Evolutionary conservation across 2,888 invertebrate species (phyloP), one percentile per base, ranked within the genome.

Genomic region (Monopis laevigella): DNA sequence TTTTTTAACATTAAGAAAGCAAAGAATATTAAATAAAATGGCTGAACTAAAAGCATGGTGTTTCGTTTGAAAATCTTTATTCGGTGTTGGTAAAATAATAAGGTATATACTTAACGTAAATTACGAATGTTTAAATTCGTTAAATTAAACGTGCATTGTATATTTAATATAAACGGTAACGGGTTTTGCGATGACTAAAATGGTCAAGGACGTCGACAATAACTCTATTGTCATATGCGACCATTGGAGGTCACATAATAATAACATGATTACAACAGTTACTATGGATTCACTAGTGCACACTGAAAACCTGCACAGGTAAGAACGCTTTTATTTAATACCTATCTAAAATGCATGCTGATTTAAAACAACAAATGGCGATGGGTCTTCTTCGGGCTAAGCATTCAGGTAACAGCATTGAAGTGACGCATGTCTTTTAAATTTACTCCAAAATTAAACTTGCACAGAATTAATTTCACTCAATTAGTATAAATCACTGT

Each of bases 391-490:
- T 49, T 53, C 51, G 61, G 52, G 51, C 59, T 56, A 50, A 53
- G 47, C 50, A 51, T 30, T 30, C 29, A 41, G 40, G 45, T 42
- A 45, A 52, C 17, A 18, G n/a, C 10, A 34, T 34, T 4, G 14
- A 2, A 17, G 21, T 36, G 12, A 10, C 8, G 36, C 36, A 36
- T 36, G 36, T 21, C 24, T 21, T 21, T 21, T 21, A 21, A 36
- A 21, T 65, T 62, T 60, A 65, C 72, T 77, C 75, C 77, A 77
- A 75, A 72, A 71, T 70, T 75, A 75, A 77, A 72, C 63, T 60
- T 55, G 56, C 69, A 72, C 71, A 16, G 7, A 11, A 36, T 21
- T 36, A n/a, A n/a, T n/a, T n/a, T n/a, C n/a, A n/a, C n/a, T n/a
- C n/a, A n/a, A n/a, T n/a, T 52, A 55, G 51, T 56, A 48, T 47